phyloP scores from a whole-genome alignment of 2,888 invertebrate species.

The Neoaliturus tenellus region DNA sequence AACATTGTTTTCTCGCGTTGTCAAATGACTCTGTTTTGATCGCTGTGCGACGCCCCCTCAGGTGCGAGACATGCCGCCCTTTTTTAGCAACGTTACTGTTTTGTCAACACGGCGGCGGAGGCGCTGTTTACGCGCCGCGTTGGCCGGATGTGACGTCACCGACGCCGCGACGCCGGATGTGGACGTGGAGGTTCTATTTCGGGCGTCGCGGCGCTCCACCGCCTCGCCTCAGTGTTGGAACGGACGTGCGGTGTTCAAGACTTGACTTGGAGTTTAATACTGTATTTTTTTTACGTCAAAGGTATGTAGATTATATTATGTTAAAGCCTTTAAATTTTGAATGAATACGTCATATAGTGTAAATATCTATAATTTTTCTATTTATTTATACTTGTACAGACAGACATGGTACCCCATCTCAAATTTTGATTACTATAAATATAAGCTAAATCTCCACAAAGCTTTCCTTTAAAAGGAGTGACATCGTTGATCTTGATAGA shows the following conservation, averaged over 20 bases:
- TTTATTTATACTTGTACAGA: too few species aligned
- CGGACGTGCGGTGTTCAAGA: conserved; percentile 16
- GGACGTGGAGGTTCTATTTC: conserved; percentile 27
- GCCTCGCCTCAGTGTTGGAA: conserved; percentile 4
- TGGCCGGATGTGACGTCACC: conserved; percentile 40
- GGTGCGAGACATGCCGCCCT: conserved; percentile 7
- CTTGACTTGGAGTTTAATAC: background rate
- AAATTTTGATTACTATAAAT: too few species aligned
- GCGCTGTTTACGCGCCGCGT: conserved; percentile 19
- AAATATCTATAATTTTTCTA: too few species aligned
- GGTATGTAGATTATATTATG: too few species aligned
- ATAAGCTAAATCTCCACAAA: too few species aligned
- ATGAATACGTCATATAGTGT: too few species aligned
- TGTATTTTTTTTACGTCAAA: too few species aligned
- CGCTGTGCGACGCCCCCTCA: background rate
- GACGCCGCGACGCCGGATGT: conserved; percentile 22
- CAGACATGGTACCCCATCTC: too few species aligned
- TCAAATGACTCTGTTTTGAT: background rate
- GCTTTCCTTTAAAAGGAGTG: too few species aligned
- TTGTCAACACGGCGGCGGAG: conserved; percentile 35
- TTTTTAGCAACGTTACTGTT: conserved; percentile 18
- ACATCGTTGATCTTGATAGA: too few species aligned
- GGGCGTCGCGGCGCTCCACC: conserved; percentile 15
- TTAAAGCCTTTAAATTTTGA: too few species aligned
- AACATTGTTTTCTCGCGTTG: too few species aligned